phyloP scores from a whole-genome alignment of 1,140 invertebrate genomes.

The Eciton burchellii region DNA sequence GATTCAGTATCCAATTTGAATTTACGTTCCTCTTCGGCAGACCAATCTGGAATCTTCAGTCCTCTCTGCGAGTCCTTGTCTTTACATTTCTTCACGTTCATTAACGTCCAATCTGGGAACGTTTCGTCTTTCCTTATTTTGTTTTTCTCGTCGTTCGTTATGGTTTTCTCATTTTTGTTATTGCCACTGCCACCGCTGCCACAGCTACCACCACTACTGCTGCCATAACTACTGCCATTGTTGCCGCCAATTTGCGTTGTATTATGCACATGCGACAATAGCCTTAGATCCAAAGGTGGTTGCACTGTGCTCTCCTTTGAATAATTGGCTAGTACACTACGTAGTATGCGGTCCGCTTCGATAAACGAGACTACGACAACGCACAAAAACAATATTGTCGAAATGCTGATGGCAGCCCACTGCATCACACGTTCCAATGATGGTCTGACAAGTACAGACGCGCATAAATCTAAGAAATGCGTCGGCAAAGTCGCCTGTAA shows the following conservation, averaged over 20 bases:
- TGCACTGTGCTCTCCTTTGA: constrained; percentile 85
- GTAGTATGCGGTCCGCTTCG: constrained; percentile 91
- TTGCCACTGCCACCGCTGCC: neutral
- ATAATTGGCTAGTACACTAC: constrained; percentile 85
- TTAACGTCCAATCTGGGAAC: constrained; percentile 73
- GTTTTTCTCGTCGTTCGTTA: constrained; percentile 65
- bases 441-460: constrained; percentile 90
- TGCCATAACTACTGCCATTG: constrained; percentile 64
- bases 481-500: constrained; percentile 93
- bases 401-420: constrained; percentile 88
- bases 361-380: constrained; percentile 90
- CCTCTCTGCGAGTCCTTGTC: constrained; percentile 77
- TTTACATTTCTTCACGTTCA: constrained; percentile 78
- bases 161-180: constrained; percentile 61
- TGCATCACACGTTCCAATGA: constrained; percentile 92
- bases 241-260: constrained; percentile 61
- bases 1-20: constrained; percentile 80
- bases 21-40: constrained; percentile 78
- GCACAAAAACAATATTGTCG: constrained; percentile 88
- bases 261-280: constrained; percentile 77
- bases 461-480: constrained; percentile 91
- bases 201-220: constrained; percentile 59
- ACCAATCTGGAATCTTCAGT: constrained; percentile 79
- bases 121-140: constrained; percentile 69
- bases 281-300: constrained; percentile 88